These are phyloP conservation scores for Trematocara caparti DNA, from an alignment of 2,797 vertebrate species.

Conservation along the genomic window DNA sequence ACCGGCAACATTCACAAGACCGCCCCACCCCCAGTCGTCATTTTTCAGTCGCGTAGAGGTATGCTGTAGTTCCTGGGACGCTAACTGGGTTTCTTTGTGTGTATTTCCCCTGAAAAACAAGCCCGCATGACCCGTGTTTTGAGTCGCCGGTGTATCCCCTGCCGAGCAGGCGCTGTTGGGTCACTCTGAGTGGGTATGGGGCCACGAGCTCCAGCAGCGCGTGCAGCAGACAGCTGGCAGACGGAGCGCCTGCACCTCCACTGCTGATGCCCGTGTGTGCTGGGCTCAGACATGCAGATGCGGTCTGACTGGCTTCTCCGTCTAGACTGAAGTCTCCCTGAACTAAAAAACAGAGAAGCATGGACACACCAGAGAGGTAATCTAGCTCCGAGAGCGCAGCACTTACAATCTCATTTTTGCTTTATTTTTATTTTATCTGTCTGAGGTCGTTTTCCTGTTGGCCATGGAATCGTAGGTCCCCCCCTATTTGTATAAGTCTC, in stretches of 20 bases:
- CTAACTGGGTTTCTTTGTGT: not conserved
- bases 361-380: conserved; percentile 63
- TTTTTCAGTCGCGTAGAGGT: not conserved
- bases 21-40: not conserved
- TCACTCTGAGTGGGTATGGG: not conserved
- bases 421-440: not conserved
- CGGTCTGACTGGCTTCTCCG: conserved; percentile 39
- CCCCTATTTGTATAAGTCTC: not conserved
- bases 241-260: conserved; percentile 50
- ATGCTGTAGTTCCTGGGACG: not conserved
- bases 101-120: not conserved
- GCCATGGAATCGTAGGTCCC: not conserved
- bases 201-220: conserved; percentile 24
- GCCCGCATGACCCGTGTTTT: not conserved
- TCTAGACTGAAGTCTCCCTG: conserved; percentile 32
- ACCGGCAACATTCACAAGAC: not conserved
- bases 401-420: not conserved
- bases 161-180: not conserved
- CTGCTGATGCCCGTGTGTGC: conserved; percentile 31
- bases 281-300: conserved; percentile 50
- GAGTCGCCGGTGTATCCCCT: not conserved
- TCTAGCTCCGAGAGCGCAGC: not conserved
- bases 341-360: conserved; percentile 24
- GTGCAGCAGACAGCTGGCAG: conserved; percentile 54
- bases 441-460: not conserved